Evolutionary conservation across 2,113 vertebrate species (phyloP).

Genomic region (Columba livia): DNA sequence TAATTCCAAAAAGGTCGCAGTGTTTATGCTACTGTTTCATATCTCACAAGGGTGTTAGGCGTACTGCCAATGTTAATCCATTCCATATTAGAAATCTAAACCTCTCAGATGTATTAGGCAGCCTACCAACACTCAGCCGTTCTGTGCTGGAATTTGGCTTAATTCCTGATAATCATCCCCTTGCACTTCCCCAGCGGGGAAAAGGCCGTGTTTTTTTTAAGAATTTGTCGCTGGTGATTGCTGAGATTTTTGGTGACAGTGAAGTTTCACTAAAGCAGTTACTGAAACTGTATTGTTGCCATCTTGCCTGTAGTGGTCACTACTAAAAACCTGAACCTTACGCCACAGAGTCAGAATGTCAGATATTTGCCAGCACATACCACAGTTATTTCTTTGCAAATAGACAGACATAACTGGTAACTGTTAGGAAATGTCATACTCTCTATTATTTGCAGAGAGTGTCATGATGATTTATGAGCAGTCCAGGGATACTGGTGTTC

Average conservation of each 20-base stretch:
- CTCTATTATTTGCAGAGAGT: neutral
- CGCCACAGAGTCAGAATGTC: neutral
- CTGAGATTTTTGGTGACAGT: neutral
- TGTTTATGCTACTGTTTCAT: slow-evolving; percentile 57
- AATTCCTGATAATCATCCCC: neutral
- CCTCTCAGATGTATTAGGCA: slow-evolving; percentile 42
- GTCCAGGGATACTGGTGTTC: neutral
- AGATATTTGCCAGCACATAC: neutral
- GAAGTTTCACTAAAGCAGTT: neutral
- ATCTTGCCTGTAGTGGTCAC: neutral
- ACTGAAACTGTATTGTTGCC: neutral
- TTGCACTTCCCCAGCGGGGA: neutral
- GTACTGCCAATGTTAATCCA: slow-evolving; percentile 50
- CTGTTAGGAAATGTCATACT: neutral
- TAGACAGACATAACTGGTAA: neutral
- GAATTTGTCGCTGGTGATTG: neutral
- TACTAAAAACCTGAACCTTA: neutral
- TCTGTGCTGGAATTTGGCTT: slow-evolving; percentile 46
- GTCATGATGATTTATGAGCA: neutral
- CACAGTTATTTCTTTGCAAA: neutral
- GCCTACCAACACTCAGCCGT: neutral
- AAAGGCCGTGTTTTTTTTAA: neutral
- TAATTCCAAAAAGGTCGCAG: neutral
- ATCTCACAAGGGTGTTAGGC: slow-evolving; percentile 48
- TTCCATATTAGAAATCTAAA: slow-evolving; percentile 43